Conservation (phyloP, 2,113 vertebrate species). For the Nymphicus hollandicus region DNA sequence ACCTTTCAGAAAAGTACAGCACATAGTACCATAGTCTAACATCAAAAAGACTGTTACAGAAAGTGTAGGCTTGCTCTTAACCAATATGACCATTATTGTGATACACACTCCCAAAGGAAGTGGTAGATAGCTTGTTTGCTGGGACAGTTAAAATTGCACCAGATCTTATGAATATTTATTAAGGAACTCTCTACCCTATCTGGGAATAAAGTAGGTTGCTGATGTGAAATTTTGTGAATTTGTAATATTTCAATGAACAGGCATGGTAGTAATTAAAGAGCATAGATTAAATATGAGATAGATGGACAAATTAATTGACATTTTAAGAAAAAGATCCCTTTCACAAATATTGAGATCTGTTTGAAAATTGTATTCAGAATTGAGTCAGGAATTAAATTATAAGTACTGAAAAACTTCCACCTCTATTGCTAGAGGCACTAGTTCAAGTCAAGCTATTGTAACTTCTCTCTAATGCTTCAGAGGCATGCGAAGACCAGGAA, state of each 20-base stretch:
- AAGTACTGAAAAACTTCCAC: neutral
- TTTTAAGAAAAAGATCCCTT: neutral
- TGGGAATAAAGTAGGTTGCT: neutral
- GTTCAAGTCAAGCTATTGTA: neutral
- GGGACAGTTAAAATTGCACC: constrained; percentile 23
- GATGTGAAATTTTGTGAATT: neutral
- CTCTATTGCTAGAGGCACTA: neutral
- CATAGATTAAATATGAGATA: constrained; percentile 8
- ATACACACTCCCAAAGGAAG: constrained; percentile 10
- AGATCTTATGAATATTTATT: neutral
- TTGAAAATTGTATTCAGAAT: neutral
- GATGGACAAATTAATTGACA: neutral
- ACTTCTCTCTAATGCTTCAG: neutral
- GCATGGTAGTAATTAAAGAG: neutral
- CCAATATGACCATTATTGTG: neutral
- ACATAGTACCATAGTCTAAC: neutral
- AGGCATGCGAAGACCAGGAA: neutral
- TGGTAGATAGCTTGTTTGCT: neutral
- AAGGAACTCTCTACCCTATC: neutral
- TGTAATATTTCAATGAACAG: neutral
- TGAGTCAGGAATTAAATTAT: constrained; percentile 4
- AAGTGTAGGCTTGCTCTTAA: neutral
- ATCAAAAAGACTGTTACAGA: neutral
- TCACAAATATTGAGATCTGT: neutral
- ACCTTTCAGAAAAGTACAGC: neutral